phyloP scores from a whole-genome alignment of 1,140 invertebrate species.

The Macrosteles quadrilineatus region DNA sequence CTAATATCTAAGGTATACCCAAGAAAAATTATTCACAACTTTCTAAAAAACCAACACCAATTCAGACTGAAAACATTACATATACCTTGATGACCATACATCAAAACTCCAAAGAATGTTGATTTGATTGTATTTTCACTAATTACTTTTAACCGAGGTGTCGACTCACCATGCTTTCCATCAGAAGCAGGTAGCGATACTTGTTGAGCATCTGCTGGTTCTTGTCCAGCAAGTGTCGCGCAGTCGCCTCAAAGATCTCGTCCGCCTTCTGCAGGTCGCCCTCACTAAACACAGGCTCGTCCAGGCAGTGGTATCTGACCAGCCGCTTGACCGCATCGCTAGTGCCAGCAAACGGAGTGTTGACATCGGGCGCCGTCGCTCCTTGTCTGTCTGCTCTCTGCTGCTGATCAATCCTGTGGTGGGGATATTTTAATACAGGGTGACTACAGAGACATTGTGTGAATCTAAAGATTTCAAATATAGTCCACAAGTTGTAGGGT shows the following conservation, averaged over 20 bases:
- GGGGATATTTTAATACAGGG: too few relatives aligned
- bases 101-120: too few relatives aligned
- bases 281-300: constrained; percentile 65
- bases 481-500: too few relatives aligned
- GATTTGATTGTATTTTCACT: too few relatives aligned
- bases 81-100: too few relatives aligned
- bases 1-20: too few relatives aligned
- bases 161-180: constrained; percentile 82
- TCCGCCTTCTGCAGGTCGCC: constrained; percentile 74
- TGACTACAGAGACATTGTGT: too few relatives aligned
- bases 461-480: too few relatives aligned
- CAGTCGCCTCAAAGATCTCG: constrained; percentile 72
- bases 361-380: constrained; percentile 74
- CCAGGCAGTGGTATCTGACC: constrained; percentile 79
- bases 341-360: constrained; percentile 70
- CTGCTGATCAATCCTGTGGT: constrained; percentile 75
- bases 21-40: too few relatives aligned
- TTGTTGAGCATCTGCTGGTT: constrained; percentile 75
- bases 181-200: constrained; percentile 75
- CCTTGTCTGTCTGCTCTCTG: constrained; percentile 76
- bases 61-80: too few relatives aligned
- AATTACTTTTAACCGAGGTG: too few relatives aligned
- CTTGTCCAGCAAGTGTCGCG: constrained; percentile 71
- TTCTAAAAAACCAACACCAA: too few relatives aligned
- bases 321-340: constrained; percentile 78